Conservation (phyloP, 1,140 invertebrate species). For the Macrocentrus cingulum region DNA sequence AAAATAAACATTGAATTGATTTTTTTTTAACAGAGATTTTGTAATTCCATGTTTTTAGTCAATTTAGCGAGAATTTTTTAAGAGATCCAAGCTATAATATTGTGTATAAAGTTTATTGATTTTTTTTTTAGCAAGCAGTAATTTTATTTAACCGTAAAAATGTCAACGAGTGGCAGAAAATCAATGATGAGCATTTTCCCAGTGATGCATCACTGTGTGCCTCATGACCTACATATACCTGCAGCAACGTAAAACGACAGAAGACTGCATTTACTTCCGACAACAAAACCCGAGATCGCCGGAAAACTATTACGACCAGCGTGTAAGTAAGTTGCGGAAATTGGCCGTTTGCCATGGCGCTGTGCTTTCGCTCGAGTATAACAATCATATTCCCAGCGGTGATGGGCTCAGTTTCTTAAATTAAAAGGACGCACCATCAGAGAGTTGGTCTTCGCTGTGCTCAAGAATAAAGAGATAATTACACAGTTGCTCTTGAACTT, state of each 20-base stretch:
- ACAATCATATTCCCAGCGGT: conserved; percentile 4
- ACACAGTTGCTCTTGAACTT: conserved; percentile 11
- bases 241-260: background rate
- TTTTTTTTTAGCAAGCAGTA: too few relatives aligned
- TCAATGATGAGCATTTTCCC: too few relatives aligned
- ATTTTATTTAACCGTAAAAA: too few relatives aligned
- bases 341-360: conserved; percentile 7
- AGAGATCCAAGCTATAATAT: too few relatives aligned
- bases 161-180: too few relatives aligned
- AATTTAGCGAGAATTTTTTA: too few relatives aligned
- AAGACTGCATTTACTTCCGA: conserved; percentile 12
- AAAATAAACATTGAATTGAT: too few relatives aligned
- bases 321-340: conserved; percentile 10
- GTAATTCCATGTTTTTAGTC: too few relatives aligned
- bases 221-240: background rate
- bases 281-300: conserved; percentile 9
- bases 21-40: too few relatives aligned
- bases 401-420: conserved; percentile 13
- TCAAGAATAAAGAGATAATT: conserved; percentile 27
- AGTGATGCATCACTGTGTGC: too few relatives aligned
- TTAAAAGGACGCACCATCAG: conserved; percentile 20
- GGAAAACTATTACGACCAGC: conserved; percentile 12
- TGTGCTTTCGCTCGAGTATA: conserved; percentile 1
- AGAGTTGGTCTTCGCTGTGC: too few relatives aligned
- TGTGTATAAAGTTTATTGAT: too few relatives aligned